phyloP scores from a whole-genome alignment of 2,888 invertebrate genomes.

The Cylloceria caligata region DNA sequence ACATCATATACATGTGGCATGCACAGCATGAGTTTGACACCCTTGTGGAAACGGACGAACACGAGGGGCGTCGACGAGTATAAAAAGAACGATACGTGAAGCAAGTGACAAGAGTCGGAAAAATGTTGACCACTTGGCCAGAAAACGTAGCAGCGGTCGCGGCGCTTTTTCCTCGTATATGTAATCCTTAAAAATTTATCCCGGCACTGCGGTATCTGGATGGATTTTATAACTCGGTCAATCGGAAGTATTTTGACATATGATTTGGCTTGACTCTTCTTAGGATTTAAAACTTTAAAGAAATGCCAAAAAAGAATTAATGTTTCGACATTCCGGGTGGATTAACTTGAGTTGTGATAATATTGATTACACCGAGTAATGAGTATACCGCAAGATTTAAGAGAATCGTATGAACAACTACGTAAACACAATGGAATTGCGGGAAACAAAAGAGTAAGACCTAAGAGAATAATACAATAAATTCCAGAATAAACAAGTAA shows the following conservation, averaged over 20 bases:
- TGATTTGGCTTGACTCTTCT: too few relatives aligned
- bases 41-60: slow-evolving; percentile 24
- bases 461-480: too few relatives aligned
- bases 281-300: too few relatives aligned
- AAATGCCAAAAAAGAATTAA: too few relatives aligned
- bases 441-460: background rate
- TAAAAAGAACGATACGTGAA: slow-evolving; percentile 43
- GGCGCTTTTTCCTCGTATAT: slow-evolving; percentile 26
- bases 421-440: too few relatives aligned
- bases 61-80: slow-evolving; percentile 12
- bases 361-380: slow-evolving; percentile 10
- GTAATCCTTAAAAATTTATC: slow-evolving; percentile 43
- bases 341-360: too few relatives aligned
- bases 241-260: too few relatives aligned
- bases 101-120: slow-evolving; percentile 32
- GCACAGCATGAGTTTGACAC: slow-evolving; percentile 45
- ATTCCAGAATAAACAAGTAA: too few relatives aligned
- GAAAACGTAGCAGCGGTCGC: slow-evolving; percentile 1
- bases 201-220: too few relatives aligned
- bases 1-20: slow-evolving; percentile 8
- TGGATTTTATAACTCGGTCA: too few relatives aligned
- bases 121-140: slow-evolving; percentile 37
- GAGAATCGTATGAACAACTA: background rate
- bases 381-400: slow-evolving; percentile 9
- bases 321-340: too few relatives aligned